These are phyloP conservation scores for Calliphora vomitoria DNA, from an alignment of 2,888 invertebrate genomes.

Conservation along the genomic window DNA sequence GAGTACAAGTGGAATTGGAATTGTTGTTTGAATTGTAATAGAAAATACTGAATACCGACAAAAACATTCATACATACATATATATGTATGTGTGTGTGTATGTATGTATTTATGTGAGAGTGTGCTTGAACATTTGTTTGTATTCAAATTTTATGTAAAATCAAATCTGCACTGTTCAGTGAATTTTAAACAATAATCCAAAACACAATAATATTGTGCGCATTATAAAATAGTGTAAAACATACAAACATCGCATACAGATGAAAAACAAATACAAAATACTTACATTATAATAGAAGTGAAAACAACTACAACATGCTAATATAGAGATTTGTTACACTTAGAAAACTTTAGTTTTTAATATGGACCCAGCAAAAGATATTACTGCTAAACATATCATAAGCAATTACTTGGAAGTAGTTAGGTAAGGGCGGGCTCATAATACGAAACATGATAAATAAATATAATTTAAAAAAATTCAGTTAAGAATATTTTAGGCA, in stretches of 20 bases:
- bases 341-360: background rate
- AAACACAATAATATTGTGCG: constrained; percentile 47
- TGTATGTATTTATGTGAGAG: constrained; percentile 9
- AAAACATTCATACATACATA: no score
- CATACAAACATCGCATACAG: background rate
- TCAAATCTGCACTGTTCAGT: constrained; percentile 63
- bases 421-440: no score
- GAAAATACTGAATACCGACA: background rate
- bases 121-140: constrained; percentile 48
- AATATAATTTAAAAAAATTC: no score
- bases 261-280: constrained; percentile 17
- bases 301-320: constrained; percentile 1
- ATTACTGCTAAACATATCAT: no score
- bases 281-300: background rate
- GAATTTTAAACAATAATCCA: constrained; percentile 56
- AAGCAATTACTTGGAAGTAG: no score
- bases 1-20: background rate
- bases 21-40: constrained; percentile 18
- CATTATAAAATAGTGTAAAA: constrained; percentile 27
- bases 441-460: no score
- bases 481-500: no score
- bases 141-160: constrained; percentile 58
- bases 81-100: background rate
- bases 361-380: no score
- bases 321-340: background rate